These are phyloP conservation scores for Pogonus chalceus DNA, from an alignment of 1,140 invertebrate genomes.

Conservation along the genomic window DNA sequence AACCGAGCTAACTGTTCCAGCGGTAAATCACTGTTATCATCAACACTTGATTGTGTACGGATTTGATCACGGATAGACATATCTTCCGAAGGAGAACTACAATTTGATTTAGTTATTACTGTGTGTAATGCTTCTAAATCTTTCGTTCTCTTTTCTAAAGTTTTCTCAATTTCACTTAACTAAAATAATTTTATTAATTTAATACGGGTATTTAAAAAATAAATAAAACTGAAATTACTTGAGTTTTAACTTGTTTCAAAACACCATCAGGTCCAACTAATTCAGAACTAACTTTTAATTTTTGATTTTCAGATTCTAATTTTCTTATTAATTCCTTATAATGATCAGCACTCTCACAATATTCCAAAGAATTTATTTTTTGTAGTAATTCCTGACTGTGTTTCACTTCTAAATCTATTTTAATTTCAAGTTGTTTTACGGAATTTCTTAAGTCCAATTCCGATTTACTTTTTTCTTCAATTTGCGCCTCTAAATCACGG, in stretches of 20 bases:
- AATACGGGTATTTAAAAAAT: not conserved
- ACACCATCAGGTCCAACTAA: constrained; percentile 42
- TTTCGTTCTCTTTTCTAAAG: constrained; percentile 53
- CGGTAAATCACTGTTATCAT: constrained; percentile 32
- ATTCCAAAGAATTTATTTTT: constrained; percentile 41
- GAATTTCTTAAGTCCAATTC: constrained; percentile 37
- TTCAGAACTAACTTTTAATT: constrained; percentile 43
- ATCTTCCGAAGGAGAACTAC: constrained; percentile 67
- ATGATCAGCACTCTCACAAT: constrained; percentile 39
- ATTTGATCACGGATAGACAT: constrained; percentile 56
- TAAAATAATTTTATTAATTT: constrained; percentile 24
- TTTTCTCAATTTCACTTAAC: constrained; percentile 47
- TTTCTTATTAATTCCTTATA: constrained; percentile 41
- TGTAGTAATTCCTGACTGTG: constrained; percentile 43
- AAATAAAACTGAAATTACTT: constrained; percentile 22
- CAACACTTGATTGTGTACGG: constrained; percentile 22
- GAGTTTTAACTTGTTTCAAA: constrained; percentile 41
- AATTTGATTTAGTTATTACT: constrained; percentile 42
- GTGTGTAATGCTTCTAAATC: constrained; percentile 59
- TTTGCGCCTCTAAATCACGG: constrained; percentile 56
- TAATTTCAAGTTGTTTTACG: constrained; percentile 35
- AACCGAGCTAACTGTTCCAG: constrained; percentile 39
- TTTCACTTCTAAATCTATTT: constrained; percentile 43
- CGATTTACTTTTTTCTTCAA: constrained; percentile 46
- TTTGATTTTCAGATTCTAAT: constrained; percentile 47